These are phyloP conservation scores for Physeter macrocephalus DNA, from an alignment of 2,113 vertebrate genomes.

Conservation along the genomic window DNA sequence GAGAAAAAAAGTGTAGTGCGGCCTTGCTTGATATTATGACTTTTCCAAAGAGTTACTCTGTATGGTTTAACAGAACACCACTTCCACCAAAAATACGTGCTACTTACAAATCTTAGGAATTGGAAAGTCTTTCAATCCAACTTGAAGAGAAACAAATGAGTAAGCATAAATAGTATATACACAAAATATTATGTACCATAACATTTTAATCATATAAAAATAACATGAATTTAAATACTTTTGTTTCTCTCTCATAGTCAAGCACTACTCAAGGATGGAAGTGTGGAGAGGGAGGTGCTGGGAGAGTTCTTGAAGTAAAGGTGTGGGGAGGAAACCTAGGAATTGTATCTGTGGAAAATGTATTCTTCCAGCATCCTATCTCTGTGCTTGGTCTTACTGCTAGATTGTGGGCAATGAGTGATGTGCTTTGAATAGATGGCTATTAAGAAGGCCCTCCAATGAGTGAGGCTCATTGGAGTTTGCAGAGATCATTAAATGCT, in stretches of 20 bases:
- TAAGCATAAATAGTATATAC: not conserved
- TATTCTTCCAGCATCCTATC: not conserved
- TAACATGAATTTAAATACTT: not conserved
- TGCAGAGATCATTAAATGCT: not conserved
- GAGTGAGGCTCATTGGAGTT: not conserved
- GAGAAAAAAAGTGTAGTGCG: not conserved
- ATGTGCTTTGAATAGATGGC: not conserved
- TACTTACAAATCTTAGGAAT: not conserved
- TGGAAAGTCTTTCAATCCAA: not conserved
- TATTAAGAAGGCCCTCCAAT: not conserved
- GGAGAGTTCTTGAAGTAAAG: not conserved
- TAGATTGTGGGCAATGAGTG: not conserved
- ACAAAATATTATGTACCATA: not conserved
- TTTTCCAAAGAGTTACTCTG: not conserved
- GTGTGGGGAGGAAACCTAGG: not conserved
- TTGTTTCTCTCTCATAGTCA: not conserved
- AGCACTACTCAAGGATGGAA: not conserved
- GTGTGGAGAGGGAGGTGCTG: not conserved
- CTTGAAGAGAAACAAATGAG: not conserved
- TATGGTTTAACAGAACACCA: not conserved
- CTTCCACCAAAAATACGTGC: not conserved
- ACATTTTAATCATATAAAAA: slow-evolving; percentile 23
- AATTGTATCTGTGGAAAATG: not conserved
- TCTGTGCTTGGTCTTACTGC: not conserved
- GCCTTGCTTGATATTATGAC: not conserved